Base-by-base conservation (phyloP, 2,888 invertebrate species). In the Orthosia gothica region DNA sequence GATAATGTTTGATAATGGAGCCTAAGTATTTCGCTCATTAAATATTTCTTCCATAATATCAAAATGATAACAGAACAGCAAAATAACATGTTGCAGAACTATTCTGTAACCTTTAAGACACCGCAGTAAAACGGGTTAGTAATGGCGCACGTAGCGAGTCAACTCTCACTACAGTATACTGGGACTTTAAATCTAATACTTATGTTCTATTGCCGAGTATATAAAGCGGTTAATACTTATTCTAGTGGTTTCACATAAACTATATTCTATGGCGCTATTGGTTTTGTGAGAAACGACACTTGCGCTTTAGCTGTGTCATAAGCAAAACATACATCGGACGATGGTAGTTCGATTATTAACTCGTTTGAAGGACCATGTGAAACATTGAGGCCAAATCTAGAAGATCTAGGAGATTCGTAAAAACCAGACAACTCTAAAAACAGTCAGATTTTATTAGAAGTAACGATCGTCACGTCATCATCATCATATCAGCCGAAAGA, bases 141-240 rank as follows among this genome's bases (percentile, higher is more conserved):
- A 65, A 76, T 65, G 64, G 65, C 50, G n/a, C 67, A 59, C 58
- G 54, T 47, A 54, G n/a, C 67, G 15, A 40, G 57, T 23, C 26
- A 47, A 66, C 81, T 57, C 76, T 76, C 65, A 58, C 69, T 57
- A 55, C 12, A 15, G 45, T 55, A 26, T 49, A 64, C 32, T 12
- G 49, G 2, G 18, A 77, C 40, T 59, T 74, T 59, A 59, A 65
- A 74, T 66, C 54, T n/a, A 54, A 74, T 59, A 74, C 58, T 78
- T 80, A 80, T 32, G 57, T 64, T n/a, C 62, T 55, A 73, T 57
- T 47, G 63, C 52, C 16, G 16, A 16, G 9, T 58, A 26, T 76
- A 74, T 76, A 58, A 52, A 62, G n/a, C n/a, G 52, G 32, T 63
- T 57, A 47, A 50, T 70, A 49, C 52, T n/a, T n/a, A 63, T 1